Evolutionary conservation across 2,797 vertebrate genomes (phyloP), one percentile per base, ranked within the genome.

Genomic region (Myripristis jacobus): DNA sequence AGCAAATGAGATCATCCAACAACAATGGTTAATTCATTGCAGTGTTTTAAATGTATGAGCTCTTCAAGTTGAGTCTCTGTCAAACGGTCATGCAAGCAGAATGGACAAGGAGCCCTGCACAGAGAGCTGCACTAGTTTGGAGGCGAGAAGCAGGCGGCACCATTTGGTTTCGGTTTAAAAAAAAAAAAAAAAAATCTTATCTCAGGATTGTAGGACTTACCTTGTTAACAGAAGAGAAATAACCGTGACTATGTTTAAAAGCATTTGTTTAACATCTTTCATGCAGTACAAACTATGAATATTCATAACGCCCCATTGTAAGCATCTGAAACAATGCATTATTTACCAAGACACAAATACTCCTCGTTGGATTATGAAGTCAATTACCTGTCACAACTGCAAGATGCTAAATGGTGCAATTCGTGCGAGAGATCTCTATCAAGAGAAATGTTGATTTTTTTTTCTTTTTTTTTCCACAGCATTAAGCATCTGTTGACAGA

Each of bases 401-500:
- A 86, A 87, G 81, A 90, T 80, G 88, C 84, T 93, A 92, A 94
- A 93, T 84, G 85, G 83, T 83, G 85, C 80, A 87, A 94, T 91
- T 88, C 88, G 87, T 83, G 18, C 51, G 80, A 87, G 85, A 87
- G 59, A 84, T 85, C 74, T 79, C 48, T 77, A 58, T 70, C 55
- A 67, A 84, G 80, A 88, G 79, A 77, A 79, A 83, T 57, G 50
- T 80, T 80, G 70, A 59, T 73, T 50, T 70, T 77, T 87, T 80
- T 82, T 61, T n/a, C n/a, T n/a, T n/a, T n/a, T n/a, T n/a, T n/a
- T n/a, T n/a, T n/a, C n/a, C 77, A 79, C 81, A 68, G 83, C 70
- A 60, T 83, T 85, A 90, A 92, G 91, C 91, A 92, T 93, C 91
- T 92, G 92, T 89, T 91, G 90, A 91, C 84, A 82, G 81, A 83